Conservation (phyloP, 2,113 vertebrate genomes). For the Typhlomys cinereus region DNA sequence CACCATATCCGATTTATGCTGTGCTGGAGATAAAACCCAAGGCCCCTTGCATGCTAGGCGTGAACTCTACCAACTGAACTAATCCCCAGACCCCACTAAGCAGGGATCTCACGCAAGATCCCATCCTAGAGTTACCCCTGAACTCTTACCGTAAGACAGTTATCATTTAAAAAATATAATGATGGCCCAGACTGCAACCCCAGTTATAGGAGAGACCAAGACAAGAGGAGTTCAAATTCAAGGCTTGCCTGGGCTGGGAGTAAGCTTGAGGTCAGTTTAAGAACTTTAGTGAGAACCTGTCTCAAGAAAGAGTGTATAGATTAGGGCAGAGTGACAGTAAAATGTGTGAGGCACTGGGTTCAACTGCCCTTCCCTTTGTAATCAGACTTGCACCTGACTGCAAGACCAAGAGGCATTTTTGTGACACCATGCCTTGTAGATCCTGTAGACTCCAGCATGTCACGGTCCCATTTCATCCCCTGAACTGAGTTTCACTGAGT, state of each 20-base stretch:
- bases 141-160: not conserved
- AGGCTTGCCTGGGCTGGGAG: too few relatives aligned
- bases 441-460: not conserved
- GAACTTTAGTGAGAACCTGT: not conserved
- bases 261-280: not conserved
- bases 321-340: not conserved
- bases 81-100: not conserved
- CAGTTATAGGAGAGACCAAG: not conserved
- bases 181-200: not conserved
- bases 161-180: not conserved
- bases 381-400: not conserved
- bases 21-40: not conserved
- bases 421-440: not conserved
- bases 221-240: too few relatives aligned
- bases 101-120: not conserved
- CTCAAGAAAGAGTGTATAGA: not conserved
- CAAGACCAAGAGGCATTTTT: not conserved
- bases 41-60: not conserved
- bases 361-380: not conserved
- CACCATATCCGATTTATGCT: too few relatives aligned
- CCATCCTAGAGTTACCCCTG: not conserved
- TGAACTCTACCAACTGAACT: not conserved
- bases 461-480: too few relatives aligned
- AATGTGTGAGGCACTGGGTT: not conserved
- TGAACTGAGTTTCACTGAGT: not conserved